Base-by-base conservation (phyloP, 2,888 invertebrate genomes). In the Emesis furor region DNA sequence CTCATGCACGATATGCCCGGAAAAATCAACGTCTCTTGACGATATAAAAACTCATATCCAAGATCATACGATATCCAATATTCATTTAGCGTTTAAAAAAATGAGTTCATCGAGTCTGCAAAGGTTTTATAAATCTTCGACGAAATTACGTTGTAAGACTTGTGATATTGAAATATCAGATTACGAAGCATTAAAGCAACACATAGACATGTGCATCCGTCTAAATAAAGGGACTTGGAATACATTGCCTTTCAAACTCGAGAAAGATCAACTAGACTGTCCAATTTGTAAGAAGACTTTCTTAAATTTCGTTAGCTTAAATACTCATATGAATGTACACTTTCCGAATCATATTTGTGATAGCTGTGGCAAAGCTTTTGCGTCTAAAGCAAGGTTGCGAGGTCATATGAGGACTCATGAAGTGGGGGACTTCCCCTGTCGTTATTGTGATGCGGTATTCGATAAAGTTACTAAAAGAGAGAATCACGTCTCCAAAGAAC, bases 381-480 rank as follows among this genome's bases (percentile, higher is more conserved):
- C 97, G 1, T 97, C 97, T 0, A 95, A 95, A 81, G 96, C 97
- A 0, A 90, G 97, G 0, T 83, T 97, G 0, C 83, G 96, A 12
- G 97, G 97, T 0, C 97, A 97, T 78, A 94, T 97, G 92, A 88
- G 97, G 42, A 97, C 96, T 0, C 97, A 97, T 73, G 97, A 97
- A 80, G 94, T 96, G 1, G 97, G 97, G 0, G 92, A 89, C n/a
- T 96, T 96, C 3, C 93, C 95, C 0, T 96, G 96, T 76, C 88
- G 93, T 12, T 95, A 95, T 59, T 96, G 96, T 85, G 89, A 93
- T 0, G 94, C 94, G 0, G 92, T 94, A 0, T 96, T 96, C 90
- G 96, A 96, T 37, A 91, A 94, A 1, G 95, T 96, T 0, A 96
- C 96, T 0, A 96, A 96, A 65, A 73, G 96, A 2, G 96, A 96